Conservation (phyloP, 2,113 vertebrate species). For the Rallus limicola region DNA sequence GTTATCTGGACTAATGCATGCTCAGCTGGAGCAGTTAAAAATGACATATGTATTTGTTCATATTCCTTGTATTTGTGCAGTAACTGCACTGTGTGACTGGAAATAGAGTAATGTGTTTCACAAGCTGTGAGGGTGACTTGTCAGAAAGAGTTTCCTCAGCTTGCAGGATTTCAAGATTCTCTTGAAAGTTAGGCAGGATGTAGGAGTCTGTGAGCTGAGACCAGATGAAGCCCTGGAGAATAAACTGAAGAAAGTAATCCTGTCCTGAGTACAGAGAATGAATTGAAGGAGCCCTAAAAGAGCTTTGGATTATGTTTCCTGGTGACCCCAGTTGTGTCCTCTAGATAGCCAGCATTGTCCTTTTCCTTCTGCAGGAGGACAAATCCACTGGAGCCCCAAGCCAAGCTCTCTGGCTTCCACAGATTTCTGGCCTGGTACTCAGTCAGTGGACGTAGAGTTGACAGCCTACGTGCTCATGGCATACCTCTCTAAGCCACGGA, state of each 20-base stretch:
- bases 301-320: neutral
- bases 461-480: constrained; percentile 80
- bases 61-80: neutral
- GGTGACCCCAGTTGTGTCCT: neutral
- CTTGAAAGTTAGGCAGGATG: neutral
- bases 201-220: neutral
- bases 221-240: neutral
- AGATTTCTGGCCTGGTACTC: constrained; percentile 49
- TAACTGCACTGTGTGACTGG: neutral
- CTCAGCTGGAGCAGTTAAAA: neutral
- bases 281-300: neutral
- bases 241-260: neutral
- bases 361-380: constrained; percentile 50
- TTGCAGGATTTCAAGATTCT: neutral
- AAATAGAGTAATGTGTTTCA: neutral
- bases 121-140: neutral
- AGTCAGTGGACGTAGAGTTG: constrained; percentile 72
- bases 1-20: neutral
- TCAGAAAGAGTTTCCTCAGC: neutral
- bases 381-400: constrained; percentile 68
- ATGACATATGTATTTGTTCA: neutral
- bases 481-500: constrained; percentile 53
- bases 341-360: constrained; percentile 46
- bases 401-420: neutral
- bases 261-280: neutral